Evolutionary conservation across 2,797 vertebrate genomes (phyloP), one percentile per base, ranked within the genome.

Genomic region (Aratinga solstitialis): DNA sequence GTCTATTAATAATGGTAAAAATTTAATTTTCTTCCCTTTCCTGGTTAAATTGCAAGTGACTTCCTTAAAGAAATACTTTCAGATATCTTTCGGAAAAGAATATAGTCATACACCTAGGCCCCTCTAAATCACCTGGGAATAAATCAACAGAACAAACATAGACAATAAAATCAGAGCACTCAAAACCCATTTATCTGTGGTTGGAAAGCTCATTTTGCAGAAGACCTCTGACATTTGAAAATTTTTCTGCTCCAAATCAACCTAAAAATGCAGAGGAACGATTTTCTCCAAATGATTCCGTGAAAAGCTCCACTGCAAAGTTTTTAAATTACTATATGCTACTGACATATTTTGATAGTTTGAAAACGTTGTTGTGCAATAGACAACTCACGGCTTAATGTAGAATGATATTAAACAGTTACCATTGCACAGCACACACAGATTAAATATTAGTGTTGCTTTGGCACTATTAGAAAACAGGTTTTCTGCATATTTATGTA

Each of bases 91-190:
- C 59, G 43, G 24, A 58, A 50, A 20, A 89, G 5, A 51, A 63
- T 3, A 51, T 3, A 43, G 13, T 36, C 20, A 43, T 54, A 50
- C 26, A 43, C 10, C 30, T 3, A 0, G 16, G 6, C 10, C 2
- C 7, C 14, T 43, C 42, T 54, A 71, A 54, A 58, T 66, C 32
- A 42, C 29, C 42, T 61, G 15, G 10, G 59, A 14, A 76, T 48
- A 69, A 78, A 36, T 12, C 47, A 76, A 66, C 38, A 80, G 51
- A 61, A 7, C 24, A 94, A 81, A 84, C 9, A 42, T 2, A 87
- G 22, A 66, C 4, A 71, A 67, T 48, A 67, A 51, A 82, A 81
- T 29, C 26, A 23, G 26, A 48, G 12, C 48, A 47, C n/a, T 38
- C 23, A 91, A 84, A 89, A 71, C 30, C 87, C 29, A 69, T 26